Base-by-base conservation (phyloP, 2,113 vertebrate genomes). In the Papio anubis region DNA sequence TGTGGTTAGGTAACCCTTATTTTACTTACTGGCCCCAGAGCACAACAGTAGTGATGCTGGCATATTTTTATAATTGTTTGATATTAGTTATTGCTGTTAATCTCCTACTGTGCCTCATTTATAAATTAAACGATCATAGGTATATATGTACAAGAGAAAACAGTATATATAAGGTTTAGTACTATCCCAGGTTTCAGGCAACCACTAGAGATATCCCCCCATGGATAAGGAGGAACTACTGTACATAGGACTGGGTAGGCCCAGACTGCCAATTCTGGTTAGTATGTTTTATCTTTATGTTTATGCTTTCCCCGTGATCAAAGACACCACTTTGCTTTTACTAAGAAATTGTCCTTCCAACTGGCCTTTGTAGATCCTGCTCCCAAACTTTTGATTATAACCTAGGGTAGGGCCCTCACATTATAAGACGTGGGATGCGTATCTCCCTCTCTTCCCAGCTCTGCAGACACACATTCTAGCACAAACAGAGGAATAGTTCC, bases 341-440 rank as follows among this genome's bases (percentile, higher is more conserved):
- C 59, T n/a, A 89, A 43, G 59, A 92, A 66, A 45, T 0, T 13
- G 40, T 23, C 12, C 43, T 70, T 64, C 61, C 73, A 10, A 23
- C 6, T 57, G 88, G 66, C 30, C 45, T 66, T 27, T 61, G 52
- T 20, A 55, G 50, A 45, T 30, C 64, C 45, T 38, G 57, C 70
- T 59, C 52, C 50, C 30, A 66, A 40, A 17, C 50, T 52, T 55
- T 0, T 10, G n/a, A 18, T 13, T 50, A 38, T n/a, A 32, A 79
- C 21, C 35, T 9, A 38, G 57, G 48, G 25, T 0, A 78, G 75
- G 1, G 3, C n/a, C 32, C 64, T 83, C 43, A 30, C 48, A 2
- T 1, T 5, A 0, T n/a, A 70, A 68, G 35, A n/a, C 8, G 14
- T 45, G 27, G 55, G 20, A 4, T 38, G 5, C 20, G 1, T 11